Base-by-base conservation (phyloP, 2,888 invertebrate species). In the Elysia crispata region DNA sequence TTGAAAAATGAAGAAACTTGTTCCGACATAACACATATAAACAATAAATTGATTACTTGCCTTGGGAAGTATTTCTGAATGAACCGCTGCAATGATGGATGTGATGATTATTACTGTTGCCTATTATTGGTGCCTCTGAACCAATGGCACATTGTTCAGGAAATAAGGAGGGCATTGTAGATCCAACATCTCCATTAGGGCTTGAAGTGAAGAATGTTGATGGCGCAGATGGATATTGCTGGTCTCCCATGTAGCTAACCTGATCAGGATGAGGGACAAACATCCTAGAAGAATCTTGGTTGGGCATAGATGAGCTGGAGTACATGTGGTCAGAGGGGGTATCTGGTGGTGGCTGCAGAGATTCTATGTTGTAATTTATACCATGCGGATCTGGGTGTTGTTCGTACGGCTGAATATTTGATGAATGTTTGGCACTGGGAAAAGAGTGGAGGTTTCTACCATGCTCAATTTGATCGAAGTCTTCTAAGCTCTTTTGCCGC, bases 91-190 rank as follows among this genome's bases (percentile, higher is more conserved):
- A 76, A 13, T 75, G 67, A 15, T 69, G 41, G 41, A 41, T 41
- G 41, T 41, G 41, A 41, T 41, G 79, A 15, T 23, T 57, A n/a
- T 73, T 74, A 23, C 67, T n/a, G n/a, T 41, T 79, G 74, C 74
- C 76, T 31, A 80, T 25, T 0, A 49, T 57, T 30, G 80, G 80
- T 20, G 80, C 80, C 60, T 80, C 80, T 18, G 80, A 80, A 31
- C 69, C 80, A 30, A 80, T 73, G 20, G 70, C 70, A 80, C 80
- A 80, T 49, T 76, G 80, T 70, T 80, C 75, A 60, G 80, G 69
- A 70, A 70, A 80, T 41, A 80, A 25, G 0, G 80, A 41, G 41
- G 41, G 69, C 33, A 80, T 25, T 28, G 28, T 30, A n/a, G 80
- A 49, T 11, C 60, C 25, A 8, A 79, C 57, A 28, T 28, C 28